phyloP scores from a whole-genome alignment of 2,888 invertebrate species.

The Furcula furcula region DNA sequence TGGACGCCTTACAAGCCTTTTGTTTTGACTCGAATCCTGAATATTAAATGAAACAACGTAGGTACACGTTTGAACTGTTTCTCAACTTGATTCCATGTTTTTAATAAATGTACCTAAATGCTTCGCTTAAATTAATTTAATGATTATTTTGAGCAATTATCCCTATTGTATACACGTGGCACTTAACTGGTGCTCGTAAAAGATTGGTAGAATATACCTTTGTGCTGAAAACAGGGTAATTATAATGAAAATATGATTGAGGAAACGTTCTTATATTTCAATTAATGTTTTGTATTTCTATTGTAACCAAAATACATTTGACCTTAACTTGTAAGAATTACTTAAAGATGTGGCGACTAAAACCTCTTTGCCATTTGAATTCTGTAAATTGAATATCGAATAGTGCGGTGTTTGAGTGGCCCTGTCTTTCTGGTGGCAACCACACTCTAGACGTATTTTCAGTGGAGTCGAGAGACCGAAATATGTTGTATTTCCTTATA shows the following conservation, averaged over 20 bases:
- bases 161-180: not conserved
- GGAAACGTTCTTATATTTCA: not conserved
- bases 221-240: not conserved
- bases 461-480: too few relatives aligned
- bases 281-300: too few relatives aligned
- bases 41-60: constrained; percentile 10
- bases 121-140: not conserved
- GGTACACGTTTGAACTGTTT: constrained; percentile 5
- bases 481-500: too few relatives aligned
- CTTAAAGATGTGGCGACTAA: too few relatives aligned
- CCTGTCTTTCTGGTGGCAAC: too few relatives aligned
- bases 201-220: not conserved
- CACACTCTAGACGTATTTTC: too few relatives aligned
- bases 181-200: not conserved
- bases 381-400: too few relatives aligned
- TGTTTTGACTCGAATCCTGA: constrained; percentile 9
- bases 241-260: not conserved
- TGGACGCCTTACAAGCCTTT: constrained; percentile 6
- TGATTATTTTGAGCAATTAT: not conserved
- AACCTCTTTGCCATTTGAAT: too few relatives aligned
- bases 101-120: constrained; percentile 5
- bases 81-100: not conserved
- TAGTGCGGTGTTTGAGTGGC: too few relatives aligned
- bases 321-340: too few relatives aligned
- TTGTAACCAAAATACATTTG: too few relatives aligned